Evolutionary conservation across 2,797 vertebrate species (phyloP), one percentile per base, ranked within the genome.

Genomic region (Aythya fuligula): DNA sequence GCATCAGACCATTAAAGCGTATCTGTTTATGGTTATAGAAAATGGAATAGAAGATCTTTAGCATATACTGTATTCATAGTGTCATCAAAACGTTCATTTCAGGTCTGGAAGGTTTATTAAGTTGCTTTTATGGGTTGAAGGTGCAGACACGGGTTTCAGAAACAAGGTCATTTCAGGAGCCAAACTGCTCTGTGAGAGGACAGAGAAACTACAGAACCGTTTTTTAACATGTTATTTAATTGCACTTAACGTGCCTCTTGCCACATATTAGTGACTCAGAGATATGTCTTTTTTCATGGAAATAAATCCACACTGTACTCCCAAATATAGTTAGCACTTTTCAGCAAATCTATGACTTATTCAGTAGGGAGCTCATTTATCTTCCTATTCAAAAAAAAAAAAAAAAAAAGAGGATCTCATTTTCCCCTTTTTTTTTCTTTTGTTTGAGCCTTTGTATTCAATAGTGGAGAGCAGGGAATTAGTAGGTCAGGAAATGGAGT

Each of bases 1-100:
- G 96, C 97, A 97, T 89, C 89, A 94, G 91, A 97, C 97, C 96
- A 97, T 96, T 97, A 97, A 97, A 97, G 96, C 78, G 3, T 96
- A 96, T 96, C 96, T 97, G 89, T 97, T 97, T 97, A 97, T 96
- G 93, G 96, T 96, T 96, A 97, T 96, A 96, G 96, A 96, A 97
- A 97, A 96, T 96, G 92, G 88, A 96, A 97, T 91, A 79, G 94
- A 84, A 92, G 93, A 76, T 97, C 93, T 96, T 97, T 97, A 97
- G 87, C 92, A 94, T 96, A 95, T 79, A 94, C 77, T 80, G 86
- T 96, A 96, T 97, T 97, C 95, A 96, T 84, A 91, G 92, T 91
- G 77, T 94, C 97, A 97, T 97, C 94, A 92, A 97, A 97, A 96
- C 11, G 27, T 96, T 96, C 95, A 94, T 97, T 97, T 96, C 90